These are phyloP conservation scores for Andrena bucephala DNA, from an alignment of 2,888 invertebrate species.

Conservation along the genomic window DNA sequence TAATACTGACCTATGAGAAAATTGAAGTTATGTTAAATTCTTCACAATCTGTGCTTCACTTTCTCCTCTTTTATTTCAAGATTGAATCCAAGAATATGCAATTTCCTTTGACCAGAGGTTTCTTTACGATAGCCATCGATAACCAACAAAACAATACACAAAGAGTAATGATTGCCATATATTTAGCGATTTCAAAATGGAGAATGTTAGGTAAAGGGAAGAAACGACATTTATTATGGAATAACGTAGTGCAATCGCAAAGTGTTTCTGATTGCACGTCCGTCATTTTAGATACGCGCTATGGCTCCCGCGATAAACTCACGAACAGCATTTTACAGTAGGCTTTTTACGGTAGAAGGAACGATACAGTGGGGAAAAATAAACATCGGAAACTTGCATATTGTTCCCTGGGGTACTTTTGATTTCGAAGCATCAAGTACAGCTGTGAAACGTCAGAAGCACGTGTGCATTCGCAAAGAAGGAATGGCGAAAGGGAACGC, in stretches of 20 bases:
- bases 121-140: no score
- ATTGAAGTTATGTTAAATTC: no score
- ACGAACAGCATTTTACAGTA: constrained; percentile 18
- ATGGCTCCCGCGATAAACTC: constrained; percentile 24
- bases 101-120: no score
- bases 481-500: constrained; percentile 19
- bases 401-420: constrained; percentile 71
- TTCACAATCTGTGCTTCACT: no score
- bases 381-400: constrained; percentile 57
- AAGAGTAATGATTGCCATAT: no score
- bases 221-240: constrained; percentile 5
- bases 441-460: constrained; percentile 38
- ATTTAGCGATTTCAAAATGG: no score
- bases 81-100: no score
- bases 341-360: constrained; percentile 41
- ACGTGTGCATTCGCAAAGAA: constrained; percentile 22
- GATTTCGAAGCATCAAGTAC: constrained; percentile 60
- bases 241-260: constrained; percentile 6
- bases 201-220: no score
- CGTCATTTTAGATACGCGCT: neutral
- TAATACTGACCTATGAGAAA: no score
- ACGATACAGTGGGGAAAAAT: constrained; percentile 53
- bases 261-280: neutral
- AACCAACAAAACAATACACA: no score
- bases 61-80: no score